phyloP scores from a whole-genome alignment of 2,113 vertebrate genomes.

The Xiphophorus couchianus region DNA sequence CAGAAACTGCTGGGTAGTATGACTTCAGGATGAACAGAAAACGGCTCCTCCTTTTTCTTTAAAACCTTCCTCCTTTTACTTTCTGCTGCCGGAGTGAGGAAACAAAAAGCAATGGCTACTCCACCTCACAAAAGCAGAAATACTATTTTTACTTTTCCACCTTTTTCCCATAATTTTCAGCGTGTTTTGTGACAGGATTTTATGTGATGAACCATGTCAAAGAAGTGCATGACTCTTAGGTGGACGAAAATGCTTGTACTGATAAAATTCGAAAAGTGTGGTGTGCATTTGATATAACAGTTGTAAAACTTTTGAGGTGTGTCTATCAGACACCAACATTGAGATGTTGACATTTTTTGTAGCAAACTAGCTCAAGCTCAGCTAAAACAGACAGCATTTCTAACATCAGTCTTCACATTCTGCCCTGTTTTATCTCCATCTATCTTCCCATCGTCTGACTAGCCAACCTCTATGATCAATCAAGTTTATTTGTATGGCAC shows the following conservation, averaged over 20 bases:
- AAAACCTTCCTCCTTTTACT: background rate
- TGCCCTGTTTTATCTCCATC: no score
- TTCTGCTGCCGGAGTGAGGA: background rate
- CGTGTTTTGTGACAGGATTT: background rate
- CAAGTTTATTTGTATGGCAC: no score
- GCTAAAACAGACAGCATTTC: no score
- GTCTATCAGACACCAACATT: no score
- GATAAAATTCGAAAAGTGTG: background rate
- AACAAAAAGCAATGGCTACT: background rate
- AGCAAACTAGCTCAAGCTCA: no score
- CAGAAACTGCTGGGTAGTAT: slow-evolving; percentile 42
- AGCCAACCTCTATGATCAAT: no score
- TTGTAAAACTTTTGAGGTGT: background rate
- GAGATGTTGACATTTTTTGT: no score
- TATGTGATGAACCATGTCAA: background rate
- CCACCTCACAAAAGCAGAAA: background rate
- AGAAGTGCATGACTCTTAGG: background rate
- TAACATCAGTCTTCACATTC: no score
- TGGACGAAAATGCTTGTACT: no score
- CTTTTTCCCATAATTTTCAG: background rate
- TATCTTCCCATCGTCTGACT: no score
- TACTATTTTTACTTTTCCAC: background rate
- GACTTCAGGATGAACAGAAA: slow-evolving; percentile 26
- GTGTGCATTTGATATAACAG: background rate
- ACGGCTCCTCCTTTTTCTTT: background rate